Conservation (phyloP, 2,797 vertebrate species). For the Stomatorhinus walkeri region DNA sequence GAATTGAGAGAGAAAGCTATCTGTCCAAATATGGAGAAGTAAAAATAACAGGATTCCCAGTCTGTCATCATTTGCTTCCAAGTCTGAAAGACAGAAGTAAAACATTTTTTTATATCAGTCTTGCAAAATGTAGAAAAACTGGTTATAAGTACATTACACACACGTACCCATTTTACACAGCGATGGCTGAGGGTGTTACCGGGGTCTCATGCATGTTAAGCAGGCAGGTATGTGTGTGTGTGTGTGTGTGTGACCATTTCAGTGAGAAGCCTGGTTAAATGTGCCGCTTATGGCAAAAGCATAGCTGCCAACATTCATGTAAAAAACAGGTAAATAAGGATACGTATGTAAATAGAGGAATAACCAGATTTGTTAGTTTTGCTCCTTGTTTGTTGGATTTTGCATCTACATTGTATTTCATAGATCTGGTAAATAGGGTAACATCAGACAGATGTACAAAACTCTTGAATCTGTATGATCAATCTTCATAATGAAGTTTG, state of each 20-base stretch:
- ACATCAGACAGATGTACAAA: not conserved
- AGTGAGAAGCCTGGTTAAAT: slow-evolving; percentile 7
- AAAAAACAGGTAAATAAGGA: not conserved
- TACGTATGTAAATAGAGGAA: not conserved
- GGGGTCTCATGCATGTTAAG: slow-evolving; percentile 42
- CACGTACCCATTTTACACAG: not conserved
- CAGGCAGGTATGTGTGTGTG: too few relatives aligned
- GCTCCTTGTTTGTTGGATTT: not conserved
- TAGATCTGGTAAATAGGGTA: not conserved
- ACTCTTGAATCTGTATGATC: not conserved
- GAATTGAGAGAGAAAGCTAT: not conserved
- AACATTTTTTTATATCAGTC: not conserved
- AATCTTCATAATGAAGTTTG: not conserved
- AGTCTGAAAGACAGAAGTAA: slow-evolving; percentile 43
- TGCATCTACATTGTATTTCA: not conserved
- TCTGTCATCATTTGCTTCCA: slow-evolving; percentile 53
- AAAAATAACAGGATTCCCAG: slow-evolving; percentile 12
- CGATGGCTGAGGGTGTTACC: not conserved
- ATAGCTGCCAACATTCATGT: not conserved
- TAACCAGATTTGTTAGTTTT: not conserved
- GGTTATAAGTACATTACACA: not conserved
- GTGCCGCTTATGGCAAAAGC: slow-evolving; percentile 13
- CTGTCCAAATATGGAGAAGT: slow-evolving; percentile 20
- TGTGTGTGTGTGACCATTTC: not conserved
- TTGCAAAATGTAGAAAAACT: not conserved